Base-by-base conservation (phyloP, 2,797 vertebrate genomes). In the Emys orbicularis region DNA sequence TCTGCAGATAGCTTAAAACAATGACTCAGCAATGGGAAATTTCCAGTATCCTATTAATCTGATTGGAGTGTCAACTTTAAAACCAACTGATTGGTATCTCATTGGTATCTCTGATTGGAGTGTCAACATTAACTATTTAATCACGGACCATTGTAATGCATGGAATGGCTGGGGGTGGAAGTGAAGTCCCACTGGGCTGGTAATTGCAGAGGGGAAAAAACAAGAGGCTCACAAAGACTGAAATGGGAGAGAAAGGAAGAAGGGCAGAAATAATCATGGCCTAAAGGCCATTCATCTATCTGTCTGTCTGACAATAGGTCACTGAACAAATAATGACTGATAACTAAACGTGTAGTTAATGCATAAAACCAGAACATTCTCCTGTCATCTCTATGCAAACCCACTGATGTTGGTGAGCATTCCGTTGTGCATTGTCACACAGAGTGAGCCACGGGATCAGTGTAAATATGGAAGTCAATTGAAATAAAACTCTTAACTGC, bases 381-480 rank as follows among this genome's bases (percentile, higher is more conserved):
- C 61, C 61, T 6, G 2, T 65, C 34, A 21, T 65, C 8, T 65
- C 34, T 65, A 16, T 61, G 18, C 61, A 65, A 65, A 65, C 4
- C 16, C 34, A 16, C 31, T 65, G 61, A n/a, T n/a, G 34, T n/a
- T 19, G 61, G 15, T n/a, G 61, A 65, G 61, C 61, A 65, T 65
- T 65, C 61, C 34, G 10, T 34, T n/a, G 59, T 34, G 29, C 59
- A 16, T 34, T 31, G 61, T 2, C 15, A 2, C 1, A 0, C 2
- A 0, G 16, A 1, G 3, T 41, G 1, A 34, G 37, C 52, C 21
- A 54, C 2, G 0, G 41, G 15, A 5, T 52, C 72, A 11, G 1
- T 79, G 18, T 4, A 29, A 4, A 54, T 41, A 13, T 27, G 72
- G 44, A 84, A 52, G 2, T 41, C 31, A 21, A 44, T 89, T 59